Evolutionary conservation across 2,888 invertebrate genomes (phyloP).

Genomic region (Rhynchonema sp.): DNA sequence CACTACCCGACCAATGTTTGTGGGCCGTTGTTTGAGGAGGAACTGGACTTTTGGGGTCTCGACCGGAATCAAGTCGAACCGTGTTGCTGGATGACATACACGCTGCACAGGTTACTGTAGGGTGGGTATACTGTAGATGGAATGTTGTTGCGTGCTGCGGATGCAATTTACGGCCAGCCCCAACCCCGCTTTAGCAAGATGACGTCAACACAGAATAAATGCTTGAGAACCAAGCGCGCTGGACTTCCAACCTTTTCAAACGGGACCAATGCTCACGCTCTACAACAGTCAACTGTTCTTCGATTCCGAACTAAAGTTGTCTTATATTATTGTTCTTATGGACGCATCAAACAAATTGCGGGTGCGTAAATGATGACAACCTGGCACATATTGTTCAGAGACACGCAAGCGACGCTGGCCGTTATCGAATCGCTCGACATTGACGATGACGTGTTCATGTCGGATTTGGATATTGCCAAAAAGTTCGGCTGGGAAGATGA

Average conservation of each 20-base stretch:
- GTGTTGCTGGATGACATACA: constrained; percentile 36
- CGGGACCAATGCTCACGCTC: too few species aligned
- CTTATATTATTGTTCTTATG: too few species aligned
- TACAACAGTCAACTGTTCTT: too few species aligned
- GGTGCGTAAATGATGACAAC: not conserved
- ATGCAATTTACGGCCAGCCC: too few species aligned
- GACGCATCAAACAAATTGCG: not conserved
- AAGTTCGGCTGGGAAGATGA: constrained; percentile 34
- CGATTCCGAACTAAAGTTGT: too few species aligned
- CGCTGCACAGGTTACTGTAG: constrained; percentile 33
- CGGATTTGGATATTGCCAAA: constrained; percentile 64
- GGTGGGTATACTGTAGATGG: too few species aligned
- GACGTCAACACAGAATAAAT: too few species aligned
- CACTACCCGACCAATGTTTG: constrained; percentile 96
- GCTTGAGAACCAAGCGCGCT: too few species aligned
- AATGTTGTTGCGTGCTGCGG: not conserved
- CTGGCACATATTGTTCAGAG: constrained; percentile 34
- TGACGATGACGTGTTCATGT: constrained; percentile 33
- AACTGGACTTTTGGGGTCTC: constrained; percentile 90
- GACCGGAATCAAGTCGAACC: constrained; percentile 66
- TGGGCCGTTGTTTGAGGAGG: constrained; percentile 89
- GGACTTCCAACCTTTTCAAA: too few species aligned
- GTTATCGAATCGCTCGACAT: constrained; percentile 85
- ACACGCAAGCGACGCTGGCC: constrained; percentile 90
- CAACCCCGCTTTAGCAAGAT: too few species aligned